Percentiles rank a stretch among this genome's conserved stretches.
phyloP scores from a whole-genome alignment of 1,140 invertebrate genomes.

The Eriocheir sinensis region DNA sequence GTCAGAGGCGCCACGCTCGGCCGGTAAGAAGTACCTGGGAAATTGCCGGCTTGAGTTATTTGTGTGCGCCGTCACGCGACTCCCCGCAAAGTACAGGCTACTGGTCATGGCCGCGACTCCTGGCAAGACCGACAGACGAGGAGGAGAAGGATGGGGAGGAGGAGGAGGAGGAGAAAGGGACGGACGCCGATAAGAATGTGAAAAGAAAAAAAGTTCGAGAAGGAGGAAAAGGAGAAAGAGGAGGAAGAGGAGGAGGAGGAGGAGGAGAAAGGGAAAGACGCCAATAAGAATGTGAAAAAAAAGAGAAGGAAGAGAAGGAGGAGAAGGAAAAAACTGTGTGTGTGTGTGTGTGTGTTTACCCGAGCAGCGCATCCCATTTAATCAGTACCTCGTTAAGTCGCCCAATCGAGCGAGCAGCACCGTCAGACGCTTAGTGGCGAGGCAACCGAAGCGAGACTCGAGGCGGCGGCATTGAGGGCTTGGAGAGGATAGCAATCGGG shows the following conservation, averaged over 20 bases:
- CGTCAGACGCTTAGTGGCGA: not conserved
- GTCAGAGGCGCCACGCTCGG: not conserved
- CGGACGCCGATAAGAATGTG: too few relatives aligned
- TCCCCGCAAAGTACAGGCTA: not conserved
- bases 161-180: not conserved
- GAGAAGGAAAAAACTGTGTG: not conserved
- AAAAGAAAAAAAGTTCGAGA: not conserved
- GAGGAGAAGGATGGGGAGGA: not conserved
- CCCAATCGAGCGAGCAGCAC: not conserved
- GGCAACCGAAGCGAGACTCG: too few relatives aligned
- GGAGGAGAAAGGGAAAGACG: too few relatives aligned
- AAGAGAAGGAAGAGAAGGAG: not conserved
- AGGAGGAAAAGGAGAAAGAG: not conserved
- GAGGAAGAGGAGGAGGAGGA: not conserved
- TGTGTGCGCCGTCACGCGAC: not conserved
- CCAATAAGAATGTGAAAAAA: too few relatives aligned
- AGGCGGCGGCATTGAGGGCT: not conserved
- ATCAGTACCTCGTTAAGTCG: not conserved
- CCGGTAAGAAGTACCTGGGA: not conserved
- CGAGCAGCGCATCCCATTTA: not conserved
- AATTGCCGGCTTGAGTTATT: constrained; percentile 3
- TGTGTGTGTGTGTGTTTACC: not conserved
- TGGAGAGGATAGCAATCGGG: too few relatives aligned
- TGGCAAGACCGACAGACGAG: not conserved
- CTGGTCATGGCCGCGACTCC: not conserved